These are phyloP conservation scores for Drosophila greeni DNA, from an alignment of 2,888 invertebrate species.

Conservation along the genomic window DNA sequence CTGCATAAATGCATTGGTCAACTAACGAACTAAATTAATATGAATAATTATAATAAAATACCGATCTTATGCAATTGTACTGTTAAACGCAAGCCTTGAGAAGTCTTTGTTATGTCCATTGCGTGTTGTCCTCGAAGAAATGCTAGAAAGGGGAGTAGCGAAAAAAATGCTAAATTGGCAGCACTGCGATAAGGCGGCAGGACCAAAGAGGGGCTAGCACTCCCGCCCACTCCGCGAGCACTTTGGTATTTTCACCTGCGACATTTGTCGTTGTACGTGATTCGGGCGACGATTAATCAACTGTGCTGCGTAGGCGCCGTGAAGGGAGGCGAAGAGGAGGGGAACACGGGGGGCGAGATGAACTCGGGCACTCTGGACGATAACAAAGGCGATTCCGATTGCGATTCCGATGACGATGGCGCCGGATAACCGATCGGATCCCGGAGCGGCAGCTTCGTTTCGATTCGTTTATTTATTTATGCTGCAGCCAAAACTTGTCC, in stretches of 20 bases:
- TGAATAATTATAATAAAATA: too few relatives aligned
- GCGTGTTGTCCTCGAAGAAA: neutral
- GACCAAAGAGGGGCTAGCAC: slow-evolving; percentile 4
- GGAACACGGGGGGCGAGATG: slow-evolving; percentile 20
- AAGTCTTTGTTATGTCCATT: neutral
- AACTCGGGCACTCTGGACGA: slow-evolving; percentile 38
- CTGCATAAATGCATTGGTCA: too few relatives aligned
- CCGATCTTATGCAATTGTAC: too few relatives aligned
- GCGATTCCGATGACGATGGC: slow-evolving; percentile 23
- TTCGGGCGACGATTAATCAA: slow-evolving; percentile 67
- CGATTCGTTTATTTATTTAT: slow-evolving; percentile 61
- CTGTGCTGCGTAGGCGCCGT: slow-evolving; percentile 51
- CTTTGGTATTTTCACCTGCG: slow-evolving; percentile 57
- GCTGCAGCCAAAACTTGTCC: slow-evolving; percentile 54
- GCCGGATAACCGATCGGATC: slow-evolving; percentile 21
- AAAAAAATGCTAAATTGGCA: neutral
- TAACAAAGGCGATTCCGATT: slow-evolving; percentile 45
- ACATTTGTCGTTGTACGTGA: slow-evolving; percentile 66
- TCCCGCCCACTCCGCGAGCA: slow-evolving; percentile 3
- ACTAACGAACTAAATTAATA: too few relatives aligned
- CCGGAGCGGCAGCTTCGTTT: slow-evolving; percentile 34
- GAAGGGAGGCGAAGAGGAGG: slow-evolving; percentile 19
- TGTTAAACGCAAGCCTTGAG: too few relatives aligned
- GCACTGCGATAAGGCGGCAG: slow-evolving; percentile 1
- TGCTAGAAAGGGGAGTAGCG: neutral